These are phyloP conservation scores for Morone saxatilis DNA, from an alignment of 2,113 vertebrate species.

Conservation along the genomic window DNA sequence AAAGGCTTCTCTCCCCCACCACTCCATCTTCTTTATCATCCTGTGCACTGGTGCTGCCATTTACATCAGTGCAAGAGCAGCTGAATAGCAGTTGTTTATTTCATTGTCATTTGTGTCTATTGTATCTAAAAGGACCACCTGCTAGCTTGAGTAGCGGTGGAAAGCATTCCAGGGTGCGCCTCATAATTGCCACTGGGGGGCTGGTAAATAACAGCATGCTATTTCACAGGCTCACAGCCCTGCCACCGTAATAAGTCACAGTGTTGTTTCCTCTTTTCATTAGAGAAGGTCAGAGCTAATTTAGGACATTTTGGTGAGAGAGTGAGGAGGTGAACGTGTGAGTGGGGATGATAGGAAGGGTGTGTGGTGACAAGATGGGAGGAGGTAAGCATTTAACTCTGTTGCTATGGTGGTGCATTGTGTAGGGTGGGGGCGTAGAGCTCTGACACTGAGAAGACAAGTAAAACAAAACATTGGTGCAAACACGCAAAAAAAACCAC, in stretches of 20 bases:
- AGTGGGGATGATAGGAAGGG: conserved; percentile 28
- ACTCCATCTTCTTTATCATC: conserved; percentile 31
- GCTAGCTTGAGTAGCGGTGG: conserved; percentile 45
- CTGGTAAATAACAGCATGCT: conserved; percentile 73
- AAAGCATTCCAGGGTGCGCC: conserved; percentile 53
- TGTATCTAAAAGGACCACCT: conserved; percentile 78
- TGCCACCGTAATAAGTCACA: conserved; percentile 42
- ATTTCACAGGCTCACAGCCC: conserved; percentile 58
- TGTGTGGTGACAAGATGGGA: conserved; percentile 28
- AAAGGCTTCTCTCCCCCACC: background rate
- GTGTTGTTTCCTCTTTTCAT: conserved; percentile 71
- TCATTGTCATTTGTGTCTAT: conserved; percentile 69
- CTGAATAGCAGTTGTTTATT: conserved; percentile 59
- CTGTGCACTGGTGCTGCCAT: conserved; percentile 33
- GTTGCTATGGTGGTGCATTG: conserved; percentile 41
- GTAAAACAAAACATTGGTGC: conserved; percentile 35
- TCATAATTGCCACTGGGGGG: conserved; percentile 73
- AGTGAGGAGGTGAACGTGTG: conserved; percentile 46
- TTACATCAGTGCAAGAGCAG: conserved; percentile 40
- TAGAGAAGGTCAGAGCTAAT: conserved; percentile 80
- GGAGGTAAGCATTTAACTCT: conserved; percentile 35
- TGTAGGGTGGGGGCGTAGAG: background rate
- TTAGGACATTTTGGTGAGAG: conserved; percentile 62
- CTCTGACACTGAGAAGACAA: conserved; percentile 41
- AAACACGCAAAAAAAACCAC: background rate